Base-by-base conservation (phyloP, 2,797 vertebrate species). In the Lepidocolaptes lacrymiger region DNA sequence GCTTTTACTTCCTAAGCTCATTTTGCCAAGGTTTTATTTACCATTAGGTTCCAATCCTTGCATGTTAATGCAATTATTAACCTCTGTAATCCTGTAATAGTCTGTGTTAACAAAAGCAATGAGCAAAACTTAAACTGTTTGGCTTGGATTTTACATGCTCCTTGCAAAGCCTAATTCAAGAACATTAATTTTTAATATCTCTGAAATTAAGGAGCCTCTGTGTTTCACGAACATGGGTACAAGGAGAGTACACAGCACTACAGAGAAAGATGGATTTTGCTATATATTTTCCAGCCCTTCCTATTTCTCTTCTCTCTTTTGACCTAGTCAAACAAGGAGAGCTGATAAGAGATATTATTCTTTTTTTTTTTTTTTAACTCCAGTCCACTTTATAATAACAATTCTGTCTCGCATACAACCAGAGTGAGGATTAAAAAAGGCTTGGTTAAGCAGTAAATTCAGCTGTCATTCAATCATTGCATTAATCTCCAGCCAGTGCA, bases 31-130 rank as follows among this genome's bases (percentile, higher is more conserved):
- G 71, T 82, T 92, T 95, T 89, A 92, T 95, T 95, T 96, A 91
- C 62, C 62, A 79, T 83, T 92, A 91, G 24, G 39, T 93, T 96
- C 39, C 67, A 89, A 63, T 87, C 54, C 59, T 74, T 88, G 44
- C 80, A 85, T 87, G 67, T 81, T 96, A 96, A 96, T 94, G 43
- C 54, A 71, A 91, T 92, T 89, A 91, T 91, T 96, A 89, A 94
- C 95, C 68, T 92, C 77, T 66, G 44, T 41, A 95, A 81, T 85
- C 44, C 54, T 76, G 8, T 66, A 67, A 69, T 61, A 80, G 23
- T 64, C 62, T 63, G 41, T 69, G 68, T 80, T 89, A 95, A 81
- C 51, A 90, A 85, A 84, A 91, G 21, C 27, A 58, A 51, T 39
- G 76, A 84, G 32, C 14, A 89, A 89, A 96, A 72, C 24, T 30